These are phyloP conservation scores for Oikopleura dioica DNA, from an alignment of 23 tunicate genomes.

Conservation along the genomic window DNA sequence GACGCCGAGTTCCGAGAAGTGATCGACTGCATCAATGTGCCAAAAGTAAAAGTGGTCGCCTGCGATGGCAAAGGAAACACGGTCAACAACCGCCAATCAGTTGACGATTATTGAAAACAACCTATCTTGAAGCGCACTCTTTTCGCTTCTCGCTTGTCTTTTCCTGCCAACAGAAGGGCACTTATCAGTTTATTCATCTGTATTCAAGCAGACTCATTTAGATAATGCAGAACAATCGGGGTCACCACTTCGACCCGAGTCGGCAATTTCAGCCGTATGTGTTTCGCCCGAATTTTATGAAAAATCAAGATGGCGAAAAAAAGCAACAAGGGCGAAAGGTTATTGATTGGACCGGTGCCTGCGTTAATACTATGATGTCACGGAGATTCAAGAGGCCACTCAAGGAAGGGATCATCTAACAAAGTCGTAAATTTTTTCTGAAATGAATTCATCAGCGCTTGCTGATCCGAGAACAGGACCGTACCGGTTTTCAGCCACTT, in stretches of 20 bases:
- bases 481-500: slow-evolving; percentile 41
- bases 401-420: background rate
- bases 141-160: too few relatives aligned
- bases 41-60: slow-evolving; percentile 28
- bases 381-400: background rate
- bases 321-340: slow-evolving; percentile 85
- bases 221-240: too few relatives aligned
- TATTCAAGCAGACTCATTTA: too few relatives aligned
- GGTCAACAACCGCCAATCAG: too few relatives aligned
- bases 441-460: too few relatives aligned
- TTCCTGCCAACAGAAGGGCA: too few relatives aligned
- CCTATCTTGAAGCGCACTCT: too few relatives aligned
- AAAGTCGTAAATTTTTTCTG: too few relatives aligned
- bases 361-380: slow-evolving; percentile 49
- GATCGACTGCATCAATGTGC: slow-evolving; percentile 23
- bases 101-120: too few relatives aligned
- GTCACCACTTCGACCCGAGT: too few relatives aligned
- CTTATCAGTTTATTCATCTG: too few relatives aligned
- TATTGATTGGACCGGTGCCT: slow-evolving; percentile 90
- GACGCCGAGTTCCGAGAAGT: slow-evolving; percentile 46
- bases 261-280: slow-evolving; percentile 67
- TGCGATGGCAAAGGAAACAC: background rate
- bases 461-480: background rate
- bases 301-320: slow-evolving; percentile 45
- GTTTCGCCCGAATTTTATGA: slow-evolving; percentile 89